phyloP scores from a whole-genome alignment of 1,140 invertebrate species.

The Drosophila serrata region DNA sequence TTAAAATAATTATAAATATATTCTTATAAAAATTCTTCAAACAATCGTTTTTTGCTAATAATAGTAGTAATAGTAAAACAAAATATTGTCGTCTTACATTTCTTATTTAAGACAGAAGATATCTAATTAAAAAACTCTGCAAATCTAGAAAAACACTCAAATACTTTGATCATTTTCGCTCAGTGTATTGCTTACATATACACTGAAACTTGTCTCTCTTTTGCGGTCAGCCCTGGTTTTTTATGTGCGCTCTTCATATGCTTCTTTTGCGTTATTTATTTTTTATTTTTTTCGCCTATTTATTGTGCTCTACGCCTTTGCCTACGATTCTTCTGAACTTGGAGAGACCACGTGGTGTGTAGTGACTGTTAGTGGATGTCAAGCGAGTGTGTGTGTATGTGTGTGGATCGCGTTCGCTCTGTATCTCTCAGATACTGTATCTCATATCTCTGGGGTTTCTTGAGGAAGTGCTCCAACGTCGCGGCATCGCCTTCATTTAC shows the following conservation, averaged over 20 bases:
- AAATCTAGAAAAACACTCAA: neutral
- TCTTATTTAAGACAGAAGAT: neutral
- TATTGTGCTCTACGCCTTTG: conserved; percentile 65
- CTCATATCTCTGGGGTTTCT: conserved; percentile 51
- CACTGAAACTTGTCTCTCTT: conserved; percentile 10
- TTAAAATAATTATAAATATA: too few relatives aligned
- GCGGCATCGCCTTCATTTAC: conserved; percentile 52
- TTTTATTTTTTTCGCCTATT: conserved; percentile 62
- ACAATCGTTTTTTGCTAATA: too few relatives aligned
- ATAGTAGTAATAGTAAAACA: too few relatives aligned
- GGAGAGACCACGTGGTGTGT: conserved; percentile 74
- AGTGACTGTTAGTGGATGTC: conserved; percentile 32
- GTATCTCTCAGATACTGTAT: conserved; percentile 54
- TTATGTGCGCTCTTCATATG: conserved; percentile 45
- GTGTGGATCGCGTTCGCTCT: conserved; percentile 43
- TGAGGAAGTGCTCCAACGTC: conserved; percentile 72
- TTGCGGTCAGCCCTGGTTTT: conserved; percentile 41
- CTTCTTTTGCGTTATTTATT: conserved; percentile 36
- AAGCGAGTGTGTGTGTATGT: conserved; percentile 9
- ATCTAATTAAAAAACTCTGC: neutral
- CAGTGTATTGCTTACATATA: conserved; percentile 12
- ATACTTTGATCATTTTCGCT: neutral
- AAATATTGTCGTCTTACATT: neutral
- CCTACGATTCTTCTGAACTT: conserved; percentile 74
- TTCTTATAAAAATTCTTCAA: too few relatives aligned